Evolutionary conservation across 1,140 invertebrate genomes (phyloP).

Genomic region (Caenorhabditis brenneri): DNA sequence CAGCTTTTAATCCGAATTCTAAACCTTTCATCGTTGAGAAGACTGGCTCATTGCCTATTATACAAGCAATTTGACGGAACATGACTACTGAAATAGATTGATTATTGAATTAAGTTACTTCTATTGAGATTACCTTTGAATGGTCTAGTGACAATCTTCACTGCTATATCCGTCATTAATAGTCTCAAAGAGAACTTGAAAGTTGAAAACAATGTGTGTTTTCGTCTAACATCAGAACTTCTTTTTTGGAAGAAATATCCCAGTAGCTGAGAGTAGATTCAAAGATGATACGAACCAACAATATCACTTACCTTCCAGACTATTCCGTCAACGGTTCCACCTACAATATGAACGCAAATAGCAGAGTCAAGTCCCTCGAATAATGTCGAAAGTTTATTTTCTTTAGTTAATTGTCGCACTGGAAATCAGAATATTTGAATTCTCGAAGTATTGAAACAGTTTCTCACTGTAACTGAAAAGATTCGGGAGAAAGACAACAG

Average conservation of each 20-base stretch:
- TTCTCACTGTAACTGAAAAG: background rate
- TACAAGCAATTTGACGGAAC: no score
- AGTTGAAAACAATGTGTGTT: background rate
- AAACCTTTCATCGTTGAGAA: background rate
- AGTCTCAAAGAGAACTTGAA: background rate
- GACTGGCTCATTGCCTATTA: background rate
- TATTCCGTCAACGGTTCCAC: background rate
- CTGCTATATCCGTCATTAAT: background rate
- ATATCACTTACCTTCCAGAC: background rate
- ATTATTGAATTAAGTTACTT: no score
- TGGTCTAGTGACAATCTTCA: no score
- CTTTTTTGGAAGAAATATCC: background rate
- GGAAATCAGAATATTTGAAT: no score
- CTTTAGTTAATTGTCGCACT: background rate
- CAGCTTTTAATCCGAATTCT: no score
- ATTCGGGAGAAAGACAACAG: background rate
- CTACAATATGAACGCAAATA: background rate
- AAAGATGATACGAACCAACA: no score
- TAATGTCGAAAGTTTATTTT: background rate
- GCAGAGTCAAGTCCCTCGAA: background rate
- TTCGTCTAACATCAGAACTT: background rate
- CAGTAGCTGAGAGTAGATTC: background rate
- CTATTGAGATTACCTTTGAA: no score
- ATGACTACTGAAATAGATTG: no score
- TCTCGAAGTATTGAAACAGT: background rate